These are phyloP conservation scores for Micrastur ruficollis DNA, from an alignment of 2,797 vertebrate genomes.

Conservation along the genomic window DNA sequence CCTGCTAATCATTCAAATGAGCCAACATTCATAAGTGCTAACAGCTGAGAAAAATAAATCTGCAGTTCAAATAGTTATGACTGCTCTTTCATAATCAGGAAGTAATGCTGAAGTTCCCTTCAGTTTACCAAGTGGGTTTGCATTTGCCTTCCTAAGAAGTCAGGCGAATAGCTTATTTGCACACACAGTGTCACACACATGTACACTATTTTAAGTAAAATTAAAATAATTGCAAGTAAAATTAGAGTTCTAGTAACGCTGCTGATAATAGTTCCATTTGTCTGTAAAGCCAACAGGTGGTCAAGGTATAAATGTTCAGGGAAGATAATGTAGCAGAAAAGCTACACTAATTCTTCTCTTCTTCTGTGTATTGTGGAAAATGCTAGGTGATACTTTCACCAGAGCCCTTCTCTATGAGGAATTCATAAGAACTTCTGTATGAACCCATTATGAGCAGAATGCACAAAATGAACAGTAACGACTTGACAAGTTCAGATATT, in stretches of 20 bases:
- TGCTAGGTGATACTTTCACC: background rate
- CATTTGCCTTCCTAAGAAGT: background rate
- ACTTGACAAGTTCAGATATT: background rate
- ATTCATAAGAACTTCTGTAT: background rate
- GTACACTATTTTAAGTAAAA: background rate
- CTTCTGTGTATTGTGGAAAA: background rate
- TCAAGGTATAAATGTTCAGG: background rate
- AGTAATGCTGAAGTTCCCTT: background rate
- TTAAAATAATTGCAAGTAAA: background rate
- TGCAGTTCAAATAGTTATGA: background rate
- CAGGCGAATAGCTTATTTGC: background rate
- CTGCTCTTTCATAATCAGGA: background rate
- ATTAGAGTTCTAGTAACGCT: background rate
- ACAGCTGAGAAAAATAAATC: background rate
- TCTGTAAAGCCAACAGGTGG: background rate
- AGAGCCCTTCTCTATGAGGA: background rate
- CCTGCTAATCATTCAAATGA: background rate
- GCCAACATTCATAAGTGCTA: background rate
- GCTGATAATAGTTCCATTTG: background rate
- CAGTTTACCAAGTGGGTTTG: background rate
- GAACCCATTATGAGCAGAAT: background rate
- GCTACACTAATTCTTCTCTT: background rate
- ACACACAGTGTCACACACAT: too few species aligned
- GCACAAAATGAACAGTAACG: background rate
- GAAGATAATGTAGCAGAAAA: background rate